phyloP scores from a whole-genome alignment of 1,140 invertebrate genomes.

The Zaprionus ghesquierei region DNA sequence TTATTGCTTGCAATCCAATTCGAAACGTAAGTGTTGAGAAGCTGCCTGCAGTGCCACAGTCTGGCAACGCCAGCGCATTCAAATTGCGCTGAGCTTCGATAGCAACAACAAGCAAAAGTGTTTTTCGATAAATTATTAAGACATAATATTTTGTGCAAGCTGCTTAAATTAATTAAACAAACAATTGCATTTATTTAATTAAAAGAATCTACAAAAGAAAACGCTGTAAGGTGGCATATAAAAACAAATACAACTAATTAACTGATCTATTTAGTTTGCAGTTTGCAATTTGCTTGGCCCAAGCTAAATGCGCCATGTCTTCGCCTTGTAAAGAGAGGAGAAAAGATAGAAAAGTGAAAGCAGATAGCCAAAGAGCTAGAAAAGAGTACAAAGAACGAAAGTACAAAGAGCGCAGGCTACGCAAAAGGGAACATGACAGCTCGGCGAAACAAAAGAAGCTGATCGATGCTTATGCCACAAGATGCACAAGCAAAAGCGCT shows the following conservation, averaged over 20 bases:
- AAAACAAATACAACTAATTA: too few species aligned
- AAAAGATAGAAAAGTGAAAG: not conserved
- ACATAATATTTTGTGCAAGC: not conserved
- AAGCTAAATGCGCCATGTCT: not conserved
- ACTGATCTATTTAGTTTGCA: not conserved
- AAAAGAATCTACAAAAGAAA: too few species aligned
- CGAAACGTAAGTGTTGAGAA: not conserved
- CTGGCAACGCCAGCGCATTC: slow-evolving; percentile 12
- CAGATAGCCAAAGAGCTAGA: not conserved
- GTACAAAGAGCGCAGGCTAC: too few species aligned
- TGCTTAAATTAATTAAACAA: not conserved
- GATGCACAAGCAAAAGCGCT: not conserved
- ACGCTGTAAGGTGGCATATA: too few species aligned
- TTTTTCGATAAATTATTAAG: not conserved
- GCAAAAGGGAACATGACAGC: not conserved
- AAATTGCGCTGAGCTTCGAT: slow-evolving; percentile 21
- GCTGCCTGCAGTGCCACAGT: not conserved
- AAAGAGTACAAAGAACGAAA: too few species aligned
- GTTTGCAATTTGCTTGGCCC: too few species aligned
- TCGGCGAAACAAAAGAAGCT: not conserved
- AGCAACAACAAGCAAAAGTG: not conserved
- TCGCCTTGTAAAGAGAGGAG: not conserved
- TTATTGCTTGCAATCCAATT: not conserved
- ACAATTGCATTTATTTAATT: not conserved
- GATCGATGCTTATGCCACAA: not conserved